A percentile compares a stretch with the other conserved stretches of the same genome.
Conservation (phyloP, 2,113 vertebrate species). For the human (Homo sapiens) region DNA sequence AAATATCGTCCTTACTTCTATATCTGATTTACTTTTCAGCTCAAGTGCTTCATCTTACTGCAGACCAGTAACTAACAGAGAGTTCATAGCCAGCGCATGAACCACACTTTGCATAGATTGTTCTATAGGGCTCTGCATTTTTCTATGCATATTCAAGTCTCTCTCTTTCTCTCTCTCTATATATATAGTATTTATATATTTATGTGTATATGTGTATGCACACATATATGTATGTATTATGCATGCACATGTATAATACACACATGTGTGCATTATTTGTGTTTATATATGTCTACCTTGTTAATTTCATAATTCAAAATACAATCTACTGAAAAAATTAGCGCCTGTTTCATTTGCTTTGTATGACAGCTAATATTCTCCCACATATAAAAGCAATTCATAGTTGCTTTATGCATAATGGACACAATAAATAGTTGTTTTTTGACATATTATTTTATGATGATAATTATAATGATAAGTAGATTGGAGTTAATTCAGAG, state of each 20-base stretch:
- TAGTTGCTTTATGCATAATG: neutral
- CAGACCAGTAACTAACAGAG: neutral
- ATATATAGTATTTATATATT: neutral
- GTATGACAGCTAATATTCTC: neutral
- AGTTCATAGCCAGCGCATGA: neutral
- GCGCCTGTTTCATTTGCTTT: neutral
- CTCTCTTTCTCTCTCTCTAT: neutral
- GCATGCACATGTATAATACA: neutral
- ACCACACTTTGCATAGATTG: neutral
- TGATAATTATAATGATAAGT: neutral
- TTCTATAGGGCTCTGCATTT: neutral
- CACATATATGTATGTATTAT: no score
- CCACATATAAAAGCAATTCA: neutral
- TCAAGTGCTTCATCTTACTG: neutral
- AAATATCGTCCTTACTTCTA: neutral
- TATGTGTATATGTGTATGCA: neutral
- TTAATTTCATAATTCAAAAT: neutral
- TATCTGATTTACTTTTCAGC: neutral
- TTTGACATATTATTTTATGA: neutral
- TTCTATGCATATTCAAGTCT: neutral
- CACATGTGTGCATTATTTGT: neutral
- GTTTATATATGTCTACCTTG: neutral
- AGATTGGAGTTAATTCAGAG: neutral
- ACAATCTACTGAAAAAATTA: neutral
- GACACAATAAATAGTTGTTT: neutral